These are phyloP conservation scores for Hypothenemus hampei DNA, from an alignment of 1,140 invertebrate genomes.

Conservation along the genomic window DNA sequence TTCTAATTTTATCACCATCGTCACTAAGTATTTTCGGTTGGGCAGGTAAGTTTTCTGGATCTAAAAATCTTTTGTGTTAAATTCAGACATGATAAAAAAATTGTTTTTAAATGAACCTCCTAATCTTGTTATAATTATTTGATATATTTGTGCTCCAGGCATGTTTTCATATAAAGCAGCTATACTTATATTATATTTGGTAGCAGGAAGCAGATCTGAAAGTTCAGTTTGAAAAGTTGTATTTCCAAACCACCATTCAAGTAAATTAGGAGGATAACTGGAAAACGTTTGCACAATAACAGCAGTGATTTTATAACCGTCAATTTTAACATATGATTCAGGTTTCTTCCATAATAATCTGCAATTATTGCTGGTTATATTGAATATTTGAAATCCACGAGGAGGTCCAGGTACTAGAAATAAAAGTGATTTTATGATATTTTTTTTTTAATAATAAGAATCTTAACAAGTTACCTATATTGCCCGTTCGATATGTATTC, in stretches of 20 bases:
- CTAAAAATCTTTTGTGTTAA: constrained; percentile 27
- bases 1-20: constrained; percentile 53
- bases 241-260: constrained; percentile 36
- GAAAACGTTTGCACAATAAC: constrained; percentile 36
- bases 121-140: constrained; percentile 37
- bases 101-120: constrained; percentile 27
- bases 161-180: constrained; percentile 30
- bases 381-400: constrained; percentile 33
- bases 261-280: constrained; percentile 24
- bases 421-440: not conserved
- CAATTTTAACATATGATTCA: constrained; percentile 36
- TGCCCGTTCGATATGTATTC: constrained; percentile 37
- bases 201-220: constrained; percentile 35
- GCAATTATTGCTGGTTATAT: constrained; percentile 37
- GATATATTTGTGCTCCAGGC: constrained; percentile 27
- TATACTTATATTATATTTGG: constrained; percentile 40
- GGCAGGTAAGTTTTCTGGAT: constrained; percentile 59
- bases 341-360: constrained; percentile 38
- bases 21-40: constrained; percentile 58
- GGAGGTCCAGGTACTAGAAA: constrained; percentile 38
- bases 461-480: constrained; percentile 30
- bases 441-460: not conserved
- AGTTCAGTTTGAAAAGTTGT: constrained; percentile 36
- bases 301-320: constrained; percentile 36
- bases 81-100: not conserved